Evolutionary conservation across 1,140 invertebrate species (phyloP), one percentile per base, ranked within the genome.

Genomic region (Heterodera schachtii): DNA sequence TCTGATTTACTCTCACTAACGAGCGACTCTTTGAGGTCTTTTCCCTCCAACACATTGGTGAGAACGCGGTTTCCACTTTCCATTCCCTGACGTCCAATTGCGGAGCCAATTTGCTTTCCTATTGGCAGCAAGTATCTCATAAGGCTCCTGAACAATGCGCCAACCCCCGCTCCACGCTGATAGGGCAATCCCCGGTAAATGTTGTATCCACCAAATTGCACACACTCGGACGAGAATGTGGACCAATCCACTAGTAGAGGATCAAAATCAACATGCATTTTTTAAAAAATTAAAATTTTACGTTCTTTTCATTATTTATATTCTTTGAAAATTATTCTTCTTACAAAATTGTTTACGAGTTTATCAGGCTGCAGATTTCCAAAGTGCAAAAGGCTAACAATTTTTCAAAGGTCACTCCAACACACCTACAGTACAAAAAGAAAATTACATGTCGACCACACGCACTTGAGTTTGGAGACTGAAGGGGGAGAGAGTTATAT

Each of bases 191-290:
- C 71, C 13, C 71, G 2, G 31, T n/a, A 73, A 5, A 73, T 7
- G 49, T 73, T 73, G 31, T 73, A 73, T 3, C 71, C 71, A 3
- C 71, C 71, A 46, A 46, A 73, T 73, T 73, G 73, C n/a, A 47
- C 52, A 8, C 1, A 71, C 31, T 71, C 69, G 31, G 44, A 71
- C 6, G 21, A 49, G 19, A n/a, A 19, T n/a, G 71, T n/a, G 44
- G 71, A 73, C 71, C 71, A 73, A 73, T 73, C 21, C 44, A 73
- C 49, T 7, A 11, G 16, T n/a, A 49, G 19, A 73, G 71, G 71
- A 73, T 73, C 71, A 73, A 73, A 73, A 8, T 73, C 71, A 73
- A 73, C 49, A 73, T 73, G 71, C 71, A 73, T 73, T 19, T 73
- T 73, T 73, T n/a, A n/a, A 0, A 31, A 31, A n/a, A 73, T 47